A percentile compares a stretch with the other conserved stretches of the same genome.
Conservation (phyloP, 2,797 vertebrate genomes). For the Acrossocheilus fasciatus region DNA sequence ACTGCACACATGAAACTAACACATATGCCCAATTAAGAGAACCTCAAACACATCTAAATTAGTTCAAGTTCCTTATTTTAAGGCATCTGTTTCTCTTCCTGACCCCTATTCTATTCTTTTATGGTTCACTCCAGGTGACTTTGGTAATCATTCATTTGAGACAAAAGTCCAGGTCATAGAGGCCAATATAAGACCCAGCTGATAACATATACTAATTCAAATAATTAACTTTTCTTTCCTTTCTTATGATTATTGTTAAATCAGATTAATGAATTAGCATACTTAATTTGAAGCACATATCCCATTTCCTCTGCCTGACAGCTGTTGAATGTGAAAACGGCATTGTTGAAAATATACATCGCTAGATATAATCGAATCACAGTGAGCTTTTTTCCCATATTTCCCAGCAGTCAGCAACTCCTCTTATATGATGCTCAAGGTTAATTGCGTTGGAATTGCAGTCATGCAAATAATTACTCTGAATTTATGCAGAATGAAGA, state of each 20-base stretch:
- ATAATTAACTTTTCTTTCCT: slow-evolving; percentile 59
- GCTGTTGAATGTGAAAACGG: slow-evolving; percentile 72
- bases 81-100: slow-evolving; percentile 27
- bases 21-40: slow-evolving; percentile 12
- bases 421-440: slow-evolving; percentile 71
- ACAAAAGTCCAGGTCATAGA: background rate
- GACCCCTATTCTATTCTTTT: slow-evolving; percentile 6
- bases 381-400: slow-evolving; percentile 67
- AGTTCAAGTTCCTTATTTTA: slow-evolving; percentile 27
- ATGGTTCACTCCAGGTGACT: background rate
- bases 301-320: slow-evolving; percentile 69
- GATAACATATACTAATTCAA: slow-evolving; percentile 63
- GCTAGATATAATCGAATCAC: slow-evolving; percentile 71
- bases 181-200: slow-evolving; percentile 50
- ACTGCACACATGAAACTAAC: slow-evolving; percentile 27
- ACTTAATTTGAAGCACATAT: slow-evolving; percentile 69
- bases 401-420: slow-evolving; percentile 71
- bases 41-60: slow-evolving; percentile 31
- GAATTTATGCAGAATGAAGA: slow-evolving; percentile 62
- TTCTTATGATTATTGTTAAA: slow-evolving; percentile 66
- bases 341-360: slow-evolving; percentile 72
- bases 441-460: slow-evolving; percentile 72
- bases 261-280: slow-evolving; percentile 75
- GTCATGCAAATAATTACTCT: slow-evolving; percentile 63
- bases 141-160: slow-evolving; percentile 21